Percentiles rank a stretch among this genome's conserved stretches.
phyloP scores from a whole-genome alignment of 2,888 invertebrate genomes.

The Zhengitettix transpicula region DNA sequence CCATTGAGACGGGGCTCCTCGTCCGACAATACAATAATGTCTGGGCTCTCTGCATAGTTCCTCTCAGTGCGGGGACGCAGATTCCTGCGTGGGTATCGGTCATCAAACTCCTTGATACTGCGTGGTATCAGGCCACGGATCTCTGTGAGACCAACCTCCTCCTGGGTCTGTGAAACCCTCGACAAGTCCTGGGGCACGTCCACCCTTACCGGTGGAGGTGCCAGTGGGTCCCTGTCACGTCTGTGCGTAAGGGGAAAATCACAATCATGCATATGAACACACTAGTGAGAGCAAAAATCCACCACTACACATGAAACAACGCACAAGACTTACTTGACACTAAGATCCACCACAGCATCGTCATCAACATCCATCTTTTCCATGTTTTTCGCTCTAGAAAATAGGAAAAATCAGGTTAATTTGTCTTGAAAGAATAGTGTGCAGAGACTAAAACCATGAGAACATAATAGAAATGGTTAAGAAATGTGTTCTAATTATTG shows the following conservation, averaged over 20 bases:
- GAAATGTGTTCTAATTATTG: too few species aligned
- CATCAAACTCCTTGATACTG: conserved; percentile 23
- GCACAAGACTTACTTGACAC: conserved; percentile 46
- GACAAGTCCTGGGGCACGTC: conserved; percentile 10
- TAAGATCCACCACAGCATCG: conserved; percentile 72
- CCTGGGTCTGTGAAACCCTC: conserved; percentile 4
- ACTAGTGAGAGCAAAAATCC: not conserved
- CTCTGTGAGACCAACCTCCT: conserved; percentile 1
- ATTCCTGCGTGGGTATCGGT: conserved; percentile 40
- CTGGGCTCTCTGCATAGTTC: conserved; percentile 74
- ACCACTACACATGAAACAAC: not conserved
- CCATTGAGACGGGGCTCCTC: conserved; percentile 34
- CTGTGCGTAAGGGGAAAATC: conserved; percentile 1
- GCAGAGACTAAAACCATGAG: too few species aligned
- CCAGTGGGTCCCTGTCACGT: conserved; percentile 5
- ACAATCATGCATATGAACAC: not conserved
- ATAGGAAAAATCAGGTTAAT: not conserved
- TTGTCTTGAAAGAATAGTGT: too few species aligned
- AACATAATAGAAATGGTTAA: too few species aligned
- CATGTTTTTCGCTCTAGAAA: conserved; percentile 20
- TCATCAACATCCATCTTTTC: conserved; percentile 76
- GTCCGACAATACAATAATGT: conserved; percentile 29
- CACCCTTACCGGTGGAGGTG: not conserved
- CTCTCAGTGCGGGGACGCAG: conserved; percentile 69
- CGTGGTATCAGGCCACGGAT: conserved; percentile 6